Conservation (phyloP, 1,140 invertebrate genomes). For the Eueides isabella region DNA sequence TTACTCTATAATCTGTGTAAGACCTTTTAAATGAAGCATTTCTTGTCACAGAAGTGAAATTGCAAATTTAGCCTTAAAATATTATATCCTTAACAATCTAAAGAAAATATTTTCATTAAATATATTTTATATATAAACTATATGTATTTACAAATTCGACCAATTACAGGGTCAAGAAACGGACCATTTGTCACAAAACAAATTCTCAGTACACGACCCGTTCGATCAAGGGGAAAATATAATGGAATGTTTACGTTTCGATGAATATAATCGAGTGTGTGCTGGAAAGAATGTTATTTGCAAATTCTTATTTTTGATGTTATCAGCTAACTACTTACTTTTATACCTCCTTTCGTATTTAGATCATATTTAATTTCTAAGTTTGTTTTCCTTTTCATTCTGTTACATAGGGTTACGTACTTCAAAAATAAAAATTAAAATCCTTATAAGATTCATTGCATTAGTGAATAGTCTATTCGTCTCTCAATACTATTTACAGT, state of each 20-base stretch:
- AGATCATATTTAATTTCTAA: no score
- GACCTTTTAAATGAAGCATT: no score
- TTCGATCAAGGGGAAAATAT: background rate
- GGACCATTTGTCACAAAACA: background rate
- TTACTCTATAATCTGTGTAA: no score
- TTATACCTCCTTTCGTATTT: no score
- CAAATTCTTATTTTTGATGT: background rate
- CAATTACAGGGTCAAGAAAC: slow-evolving; percentile 2
- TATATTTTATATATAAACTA: background rate
- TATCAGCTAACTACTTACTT: background rate
- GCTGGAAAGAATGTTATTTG: background rate
- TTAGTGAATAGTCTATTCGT: no score
- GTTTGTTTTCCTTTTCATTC: no score
- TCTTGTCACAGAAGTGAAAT: no score
- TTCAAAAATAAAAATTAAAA: no score
- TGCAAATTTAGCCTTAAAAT: no score
- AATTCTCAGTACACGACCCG: background rate
- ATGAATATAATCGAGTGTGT: slow-evolving; percentile 3
- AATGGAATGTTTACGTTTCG: background rate
- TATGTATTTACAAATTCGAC: background rate
- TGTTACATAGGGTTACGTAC: no score
- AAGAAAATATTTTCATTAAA: background rate
- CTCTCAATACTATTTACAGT: no score
- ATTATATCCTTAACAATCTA: background rate
- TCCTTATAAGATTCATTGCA: no score